phyloP scores from a whole-genome alignment of 2,797 vertebrate genomes.

The Xiphorhynchus erythropygius region DNA sequence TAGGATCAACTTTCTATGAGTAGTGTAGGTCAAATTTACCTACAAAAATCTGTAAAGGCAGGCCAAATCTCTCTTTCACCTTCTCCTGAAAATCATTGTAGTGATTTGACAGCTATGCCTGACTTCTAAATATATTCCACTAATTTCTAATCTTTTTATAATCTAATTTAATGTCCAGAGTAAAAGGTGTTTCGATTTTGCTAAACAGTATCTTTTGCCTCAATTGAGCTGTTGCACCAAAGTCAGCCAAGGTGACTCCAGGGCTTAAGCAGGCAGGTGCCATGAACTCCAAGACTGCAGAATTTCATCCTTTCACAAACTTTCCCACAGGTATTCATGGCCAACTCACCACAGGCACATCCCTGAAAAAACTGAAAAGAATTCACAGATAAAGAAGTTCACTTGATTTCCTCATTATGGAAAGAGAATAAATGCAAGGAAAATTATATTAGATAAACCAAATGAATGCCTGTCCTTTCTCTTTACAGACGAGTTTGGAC shows the following conservation, averaged over 20 bases:
- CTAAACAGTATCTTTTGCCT: background rate
- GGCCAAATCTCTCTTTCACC: background rate
- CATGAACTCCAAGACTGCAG: background rate
- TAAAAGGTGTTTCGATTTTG: background rate
- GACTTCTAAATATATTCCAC: background rate
- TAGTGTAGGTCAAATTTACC: background rate
- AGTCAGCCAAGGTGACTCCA: background rate
- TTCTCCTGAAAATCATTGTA: background rate
- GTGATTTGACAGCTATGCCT: background rate
- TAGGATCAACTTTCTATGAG: background rate
- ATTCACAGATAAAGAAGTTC: background rate
- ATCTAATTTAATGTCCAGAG: background rate
- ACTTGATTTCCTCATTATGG: background rate
- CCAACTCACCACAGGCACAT: background rate
- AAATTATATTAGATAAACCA: slow-evolving; percentile 4
- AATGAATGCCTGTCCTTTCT: background rate
- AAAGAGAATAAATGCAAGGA: background rate
- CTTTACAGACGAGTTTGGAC: background rate
- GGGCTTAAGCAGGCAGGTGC: background rate
- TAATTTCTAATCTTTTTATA: background rate
- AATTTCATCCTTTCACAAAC: background rate
- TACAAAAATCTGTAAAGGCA: background rate
- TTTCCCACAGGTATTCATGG: background rate
- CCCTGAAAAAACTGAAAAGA: background rate
- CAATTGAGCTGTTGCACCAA: background rate